Conservation (phyloP, 2,888 invertebrate genomes). For the Lapara coniferarum region DNA sequence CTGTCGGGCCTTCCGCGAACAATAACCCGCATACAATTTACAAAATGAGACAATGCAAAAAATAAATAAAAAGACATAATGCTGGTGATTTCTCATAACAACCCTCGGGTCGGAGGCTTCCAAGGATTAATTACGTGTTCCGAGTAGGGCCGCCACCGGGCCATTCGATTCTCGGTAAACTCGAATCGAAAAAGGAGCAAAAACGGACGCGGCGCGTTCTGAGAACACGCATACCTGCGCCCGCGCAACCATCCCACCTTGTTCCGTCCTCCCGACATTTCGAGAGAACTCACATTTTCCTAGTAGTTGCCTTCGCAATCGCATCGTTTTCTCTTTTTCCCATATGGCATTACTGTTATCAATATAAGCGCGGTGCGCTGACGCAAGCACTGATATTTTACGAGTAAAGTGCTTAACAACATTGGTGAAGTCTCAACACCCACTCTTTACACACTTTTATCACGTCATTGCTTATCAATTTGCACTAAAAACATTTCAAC, state of each 20-base stretch:
- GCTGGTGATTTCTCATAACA: constrained; percentile 78
- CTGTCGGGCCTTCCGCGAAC: constrained; percentile 64
- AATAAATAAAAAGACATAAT: constrained; percentile 68
- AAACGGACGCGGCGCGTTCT: constrained; percentile 76
- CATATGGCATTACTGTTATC: constrained; percentile 37
- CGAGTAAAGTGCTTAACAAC: constrained; percentile 27
- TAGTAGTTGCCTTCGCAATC: constrained; percentile 53
- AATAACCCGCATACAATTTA: constrained; percentile 69
- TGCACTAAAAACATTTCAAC: constrained; percentile 18
- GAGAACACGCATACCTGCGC: constrained; percentile 81
- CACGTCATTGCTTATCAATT: constrained; percentile 30
- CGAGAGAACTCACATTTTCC: constrained; percentile 69
- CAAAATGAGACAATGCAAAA: constrained; percentile 74
- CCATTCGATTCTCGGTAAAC: constrained; percentile 81
- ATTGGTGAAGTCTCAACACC: constrained; percentile 12
- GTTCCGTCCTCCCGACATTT: constrained; percentile 59
- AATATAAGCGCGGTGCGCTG: constrained; percentile 34
- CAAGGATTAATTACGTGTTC: constrained; percentile 83
- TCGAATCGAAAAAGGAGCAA: constrained; percentile 83
- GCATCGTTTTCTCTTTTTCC: constrained; percentile 50
- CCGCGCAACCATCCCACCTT: constrained; percentile 71
- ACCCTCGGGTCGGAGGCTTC: constrained; percentile 81
- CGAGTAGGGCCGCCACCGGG: constrained; percentile 81
- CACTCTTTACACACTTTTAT: constrained; percentile 9
- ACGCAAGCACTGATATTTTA: constrained; percentile 30